Base-by-base conservation (phyloP, 64 coral and sea anemone species). In the Porites lutea region DNA sequence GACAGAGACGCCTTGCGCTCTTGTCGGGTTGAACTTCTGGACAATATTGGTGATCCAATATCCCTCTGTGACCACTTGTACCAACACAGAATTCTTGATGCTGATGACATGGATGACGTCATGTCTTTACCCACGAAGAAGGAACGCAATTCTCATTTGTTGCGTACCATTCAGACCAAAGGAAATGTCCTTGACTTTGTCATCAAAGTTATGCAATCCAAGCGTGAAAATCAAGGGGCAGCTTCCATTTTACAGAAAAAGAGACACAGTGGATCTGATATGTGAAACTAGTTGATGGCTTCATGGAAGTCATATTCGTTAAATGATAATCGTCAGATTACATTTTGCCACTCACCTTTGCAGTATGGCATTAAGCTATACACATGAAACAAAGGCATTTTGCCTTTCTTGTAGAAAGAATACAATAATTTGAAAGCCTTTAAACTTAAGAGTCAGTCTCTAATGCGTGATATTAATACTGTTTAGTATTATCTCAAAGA, bases 161-260 rank as follows among this genome's bases (percentile, higher is more conserved):
- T 83, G 22, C 37, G 43, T 18, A 83, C 60, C 18, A 11, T 83
- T 65, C 47, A 48, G 60, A 83, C 43, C 10, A 83, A 61, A 65
- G 80, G 80, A 19, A 83, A 83, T 27, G 45, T 83, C 60, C 18
- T 83, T 14, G 80, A 83, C 37, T 62, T 66, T 83, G 59, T 83
- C 9, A 48, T 83, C 7, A 62, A 83, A n/a, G 18, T 83, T 48
- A 83, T 83, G 80, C 59, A 48, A 65, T 15, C 12, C 0, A 5
- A 83, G n/a, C 80, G 80, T 19, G 2, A 83, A 67, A 66, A 83
- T 16, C 80, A 83, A 67, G 18, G 3, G 18, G 80, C 80, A 5
- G 80, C 80, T 19, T 60, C 60, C 0, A 83, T 83, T 50, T 83
- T 83, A 44, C 80, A 65, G 46, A 50, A 44, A 4, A 8, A 46